These are phyloP conservation scores for Phortica variegata DNA, from an alignment of 1,140 invertebrate species.

Conservation along the genomic window DNA sequence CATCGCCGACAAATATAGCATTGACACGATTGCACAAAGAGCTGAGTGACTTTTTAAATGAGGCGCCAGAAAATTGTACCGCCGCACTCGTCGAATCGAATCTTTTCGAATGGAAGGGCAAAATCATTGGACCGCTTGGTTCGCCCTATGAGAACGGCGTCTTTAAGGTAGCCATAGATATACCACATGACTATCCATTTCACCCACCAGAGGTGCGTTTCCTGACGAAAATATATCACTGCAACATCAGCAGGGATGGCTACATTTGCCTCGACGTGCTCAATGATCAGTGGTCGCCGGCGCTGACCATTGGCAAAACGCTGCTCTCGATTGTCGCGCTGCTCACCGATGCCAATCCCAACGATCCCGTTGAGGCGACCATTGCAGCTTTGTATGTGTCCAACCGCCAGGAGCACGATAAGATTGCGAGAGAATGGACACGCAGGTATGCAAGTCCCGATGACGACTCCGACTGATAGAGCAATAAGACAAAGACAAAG, in stretches of 20 bases:
- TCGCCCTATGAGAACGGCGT: not conserved
- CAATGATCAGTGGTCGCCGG: conserved; percentile 2
- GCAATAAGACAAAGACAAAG: too few species aligned
- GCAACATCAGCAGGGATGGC: not conserved
- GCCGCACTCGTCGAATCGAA: conserved; percentile 1
- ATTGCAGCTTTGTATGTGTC: too few species aligned
- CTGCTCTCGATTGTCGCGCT: not conserved
- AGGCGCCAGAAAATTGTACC: conserved; percentile 4
- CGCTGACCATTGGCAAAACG: conserved; percentile 6
- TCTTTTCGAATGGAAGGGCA: conserved; percentile 14
- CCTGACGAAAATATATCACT: not conserved
- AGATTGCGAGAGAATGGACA: too few species aligned
- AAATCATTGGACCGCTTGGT: not conserved
- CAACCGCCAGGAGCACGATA: too few species aligned
- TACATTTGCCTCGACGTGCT: not conserved
- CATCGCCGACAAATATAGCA: too few species aligned
- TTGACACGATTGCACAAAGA: not conserved
- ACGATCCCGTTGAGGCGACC: too few species aligned
- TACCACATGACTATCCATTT: not conserved
- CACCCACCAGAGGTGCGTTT: not conserved
- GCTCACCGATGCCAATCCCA: not conserved
- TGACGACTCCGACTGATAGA: too few species aligned
- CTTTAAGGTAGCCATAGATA: conserved; percentile 1
- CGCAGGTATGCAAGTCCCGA: too few species aligned
- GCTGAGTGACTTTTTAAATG: not conserved